A percentile compares a stretch with the other conserved stretches of the same genome.
Conservation (phyloP, 2,888 invertebrate species). For the Dasysyrphus tricinctus region DNA sequence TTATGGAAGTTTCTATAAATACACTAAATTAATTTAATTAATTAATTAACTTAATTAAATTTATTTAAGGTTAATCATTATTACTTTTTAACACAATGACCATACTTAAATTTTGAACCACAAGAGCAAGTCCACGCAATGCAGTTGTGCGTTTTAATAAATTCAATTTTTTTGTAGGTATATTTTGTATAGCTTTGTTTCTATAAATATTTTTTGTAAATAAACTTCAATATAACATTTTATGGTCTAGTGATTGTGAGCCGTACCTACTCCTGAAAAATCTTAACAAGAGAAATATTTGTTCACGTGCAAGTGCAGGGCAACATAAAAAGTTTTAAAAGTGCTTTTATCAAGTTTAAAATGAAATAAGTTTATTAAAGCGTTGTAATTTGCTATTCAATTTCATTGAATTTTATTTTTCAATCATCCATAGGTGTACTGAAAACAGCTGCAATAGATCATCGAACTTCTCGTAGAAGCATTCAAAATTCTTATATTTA, state of each 20-base stretch:
- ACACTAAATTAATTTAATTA: too few relatives aligned
- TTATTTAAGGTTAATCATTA: too few relatives aligned
- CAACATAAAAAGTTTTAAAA: not conserved
- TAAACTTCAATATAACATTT: not conserved
- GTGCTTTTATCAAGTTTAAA: not conserved
- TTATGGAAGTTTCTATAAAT: too few relatives aligned
- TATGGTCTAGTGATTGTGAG: not conserved
- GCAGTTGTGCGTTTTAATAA: too few relatives aligned
- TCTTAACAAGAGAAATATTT: not conserved
- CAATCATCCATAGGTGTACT: not conserved
- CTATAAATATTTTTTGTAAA: not conserved
- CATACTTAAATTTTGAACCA: too few relatives aligned
- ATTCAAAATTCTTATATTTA: not conserved
- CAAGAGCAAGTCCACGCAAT: too few relatives aligned
- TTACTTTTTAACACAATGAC: too few relatives aligned
- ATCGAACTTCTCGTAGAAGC: slow-evolving; percentile 1
- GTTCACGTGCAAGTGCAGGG: not conserved
- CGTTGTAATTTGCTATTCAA: not conserved
- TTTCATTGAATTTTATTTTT: slow-evolving; percentile 3
- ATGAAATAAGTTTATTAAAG: not conserved
- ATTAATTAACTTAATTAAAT: too few relatives aligned
- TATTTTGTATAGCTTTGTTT: not conserved
- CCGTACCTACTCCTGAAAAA: not conserved
- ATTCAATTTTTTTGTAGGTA: too few relatives aligned
- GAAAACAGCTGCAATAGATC: slow-evolving; percentile 10